Evolutionary conservation across 2,888 invertebrate species (phyloP).

Genomic region (Brachyptera putata): DNA sequence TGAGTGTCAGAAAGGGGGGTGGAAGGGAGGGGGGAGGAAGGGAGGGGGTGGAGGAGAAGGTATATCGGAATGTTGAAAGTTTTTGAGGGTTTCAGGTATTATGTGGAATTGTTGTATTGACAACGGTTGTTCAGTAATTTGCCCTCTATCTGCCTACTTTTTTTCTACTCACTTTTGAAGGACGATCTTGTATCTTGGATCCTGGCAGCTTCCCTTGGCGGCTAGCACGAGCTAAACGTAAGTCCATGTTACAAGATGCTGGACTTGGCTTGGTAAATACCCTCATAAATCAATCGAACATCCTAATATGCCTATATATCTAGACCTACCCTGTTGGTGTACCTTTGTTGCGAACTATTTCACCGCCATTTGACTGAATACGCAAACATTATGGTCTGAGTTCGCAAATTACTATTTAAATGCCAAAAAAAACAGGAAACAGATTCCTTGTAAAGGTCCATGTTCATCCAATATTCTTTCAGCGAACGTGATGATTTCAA

Average conservation of each 20-base stretch:
- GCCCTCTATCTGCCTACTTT: conserved; percentile 14
- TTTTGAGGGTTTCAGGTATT: conserved; percentile 17
- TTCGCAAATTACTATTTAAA: too few relatives aligned
- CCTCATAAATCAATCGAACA: too few relatives aligned
- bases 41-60: not conserved
- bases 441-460: too few relatives aligned
- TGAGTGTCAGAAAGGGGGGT: too few relatives aligned
- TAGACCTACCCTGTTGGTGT: too few relatives aligned
- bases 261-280: not conserved
- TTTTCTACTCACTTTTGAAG: not conserved
- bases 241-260: conserved; percentile 8
- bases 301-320: too few relatives aligned
- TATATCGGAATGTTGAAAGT: conserved; percentile 17
- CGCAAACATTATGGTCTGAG: too few relatives aligned
- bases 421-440: too few relatives aligned
- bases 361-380: too few relatives aligned
- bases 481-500: too few relatives aligned
- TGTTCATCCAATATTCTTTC: too few relatives aligned
- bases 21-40: not conserved
- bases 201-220: not conserved
- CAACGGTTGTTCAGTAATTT: conserved; percentile 20
- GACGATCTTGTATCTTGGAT: conserved; percentile 3
- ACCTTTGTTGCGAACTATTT: too few relatives aligned
- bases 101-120: conserved; percentile 20
- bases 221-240: not conserved